Evolutionary conservation across 2,888 invertebrate species (phyloP), one percentile per base, ranked within the genome.

Genomic region (Microplitis deprimator): DNA sequence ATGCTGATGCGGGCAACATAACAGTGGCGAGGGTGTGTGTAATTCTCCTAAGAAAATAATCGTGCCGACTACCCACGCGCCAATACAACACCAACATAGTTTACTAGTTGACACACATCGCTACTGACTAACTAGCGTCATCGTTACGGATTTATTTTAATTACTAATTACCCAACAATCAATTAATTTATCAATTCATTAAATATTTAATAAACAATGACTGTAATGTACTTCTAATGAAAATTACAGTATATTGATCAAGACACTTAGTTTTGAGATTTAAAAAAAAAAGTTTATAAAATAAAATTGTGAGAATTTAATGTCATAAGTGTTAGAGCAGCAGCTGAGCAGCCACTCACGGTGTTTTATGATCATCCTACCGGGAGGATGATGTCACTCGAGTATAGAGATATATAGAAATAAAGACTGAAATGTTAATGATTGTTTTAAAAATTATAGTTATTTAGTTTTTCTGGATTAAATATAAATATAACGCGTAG

Each of bases 11-110:
- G 60, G 20, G 38, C 71, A 64, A 59, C 41, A 69, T 64, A 29
- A 62, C 29, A 71, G 60, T 59, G 68, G 60, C 74, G 74, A 76
- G 79, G 77, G 78, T 79, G 79, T 67, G 65, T 65, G 50, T 50
- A 50, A 50, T 50, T 20, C 65, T 65, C 73, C 59, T 65, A 69
- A 72, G 76, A 76, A 76, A 72, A 76, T 71, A 70, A 76, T 76
- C 71, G 67, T 65, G 50, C 60, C 71, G 67, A 65, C 59, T 68
- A 64, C 77, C 77, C 69, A 74, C 77, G 77, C 77, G 62, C 65
- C 65, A 70, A 50, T 38, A 64, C 41, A 73, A 70, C 59, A 74
- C 59, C 60, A 60, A 65, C 65, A 29, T 6, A 29, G 13, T 50
- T 61, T 61, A 72, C 61, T 40, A 40, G 29, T 50, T 50, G 50